Evolutionary conservation across 1,140 invertebrate species (phyloP), one percentile per base, ranked within the genome.

Genomic region (Apis dorsata): DNA sequence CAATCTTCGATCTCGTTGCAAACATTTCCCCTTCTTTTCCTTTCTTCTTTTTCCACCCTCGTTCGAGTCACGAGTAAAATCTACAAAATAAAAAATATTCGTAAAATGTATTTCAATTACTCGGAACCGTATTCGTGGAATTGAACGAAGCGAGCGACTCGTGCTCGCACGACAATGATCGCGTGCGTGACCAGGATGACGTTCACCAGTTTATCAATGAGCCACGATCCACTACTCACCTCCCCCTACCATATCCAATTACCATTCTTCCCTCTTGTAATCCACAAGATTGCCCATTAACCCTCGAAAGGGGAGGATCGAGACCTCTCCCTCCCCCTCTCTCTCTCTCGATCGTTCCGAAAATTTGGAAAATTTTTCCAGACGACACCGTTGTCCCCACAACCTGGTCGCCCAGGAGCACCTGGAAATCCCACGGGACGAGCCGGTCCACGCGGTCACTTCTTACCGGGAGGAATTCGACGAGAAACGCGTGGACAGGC

Each of bases 301-400:
- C 34, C 34, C 1, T 28, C 34, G 34, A 34, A 34, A 34, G 34
- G 3, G 3, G 28, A 28, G 1, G 28, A 28, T n/a, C n/a, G n/a
- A n/a, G n/a, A n/a, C n/a, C 1, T 28, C 1, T 28, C 28, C 1
- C 1, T 34, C 34, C 2, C 34, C 2, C 34, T 3, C 34, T 34
- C 34, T 34, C 34, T 34, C 34, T 34, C 2, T 34, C 34, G 28
- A 34, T 34, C 34, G 3, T 34, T 34, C 3, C 34, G 34, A 34
- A 34, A 34, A n/a, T n/a, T n/a, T 44, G 34, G 34, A n/a, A n/a
- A 21, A 12, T 60, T 24, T 19, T 71, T 19, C 13, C 34, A 96
- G 95, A 89, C 95, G 95, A 86, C 95, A 96, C 91, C 95, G 95
- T 84, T 96, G 95, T 90, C 94, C 95, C 90, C 95, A 96, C 92